Evolutionary conservation across 2,797 vertebrate species (phyloP).

Genomic region (Leptatherina wallacei): DNA sequence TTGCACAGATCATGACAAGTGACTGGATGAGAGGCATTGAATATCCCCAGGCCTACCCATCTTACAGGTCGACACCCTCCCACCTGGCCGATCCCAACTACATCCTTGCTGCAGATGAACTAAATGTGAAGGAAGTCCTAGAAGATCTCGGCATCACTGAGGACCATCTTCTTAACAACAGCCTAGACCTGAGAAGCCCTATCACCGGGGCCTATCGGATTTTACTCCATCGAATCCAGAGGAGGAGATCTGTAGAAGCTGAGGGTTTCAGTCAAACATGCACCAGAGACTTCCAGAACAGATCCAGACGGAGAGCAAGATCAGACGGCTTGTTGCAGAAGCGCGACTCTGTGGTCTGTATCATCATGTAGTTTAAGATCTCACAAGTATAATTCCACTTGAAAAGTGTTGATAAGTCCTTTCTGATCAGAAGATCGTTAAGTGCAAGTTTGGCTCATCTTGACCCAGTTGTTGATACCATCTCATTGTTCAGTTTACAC

Average conservation of each 20-base stretch:
- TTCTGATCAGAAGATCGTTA: neutral
- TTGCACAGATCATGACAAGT: conserved; percentile 66
- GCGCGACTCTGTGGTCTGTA: conserved; percentile 68
- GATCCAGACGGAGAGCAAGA: conserved; percentile 42
- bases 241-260: conserved; percentile 61
- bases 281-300: conserved; percentile 44
- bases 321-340: conserved; percentile 47
- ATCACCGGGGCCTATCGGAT: conserved; percentile 79
- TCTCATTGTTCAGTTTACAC: neutral
- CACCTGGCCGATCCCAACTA: conserved; percentile 56
- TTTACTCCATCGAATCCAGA: conserved; percentile 78
- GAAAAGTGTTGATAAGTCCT: neutral
- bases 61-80: conserved; percentile 50
- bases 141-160: conserved; percentile 74
- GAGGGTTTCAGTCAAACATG: conserved; percentile 40
- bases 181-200: conserved; percentile 66
- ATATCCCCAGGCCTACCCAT: conserved; percentile 61
- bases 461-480: neutral
- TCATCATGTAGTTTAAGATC: conserved; percentile 62
- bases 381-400: neutral
- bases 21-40: conserved; percentile 75
- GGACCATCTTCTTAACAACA: conserved; percentile 69
- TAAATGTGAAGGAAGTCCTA: conserved; percentile 65
- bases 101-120: conserved; percentile 66
- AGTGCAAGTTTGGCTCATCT: neutral